Base-by-base conservation (phyloP, 2,888 invertebrate species). In the Thera britannica region DNA sequence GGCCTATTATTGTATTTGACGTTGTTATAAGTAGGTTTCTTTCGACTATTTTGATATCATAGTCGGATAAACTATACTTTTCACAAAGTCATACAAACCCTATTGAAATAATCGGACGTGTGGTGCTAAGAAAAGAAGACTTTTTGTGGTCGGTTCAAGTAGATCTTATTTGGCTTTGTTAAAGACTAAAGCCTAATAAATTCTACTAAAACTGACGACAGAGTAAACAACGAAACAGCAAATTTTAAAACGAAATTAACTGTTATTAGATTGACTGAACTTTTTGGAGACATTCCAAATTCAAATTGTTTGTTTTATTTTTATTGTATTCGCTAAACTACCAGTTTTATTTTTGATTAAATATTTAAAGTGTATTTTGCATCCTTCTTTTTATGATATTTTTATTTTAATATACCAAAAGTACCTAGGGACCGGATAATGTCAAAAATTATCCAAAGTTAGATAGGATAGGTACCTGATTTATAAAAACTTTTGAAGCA, bases 101-200 rank as follows among this genome's bases (percentile, higher is more conserved):
- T 9, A 5, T 46, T 9, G 7, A 8, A 46, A 46, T 2, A 9
- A 9, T 46, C 7, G 1, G 3, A 49, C 2, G 5, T 7, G n/a
- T 56, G 36, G 8, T 3, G 34, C 44, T 8, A 5, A 52, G 35
- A 12, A 35, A 12, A 36, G 34, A 36, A 55, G 46, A 48, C n/a
- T 51, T 69, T 78, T 80, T 79, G 72, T 70, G 60, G 68, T 71
- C 62, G 67, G 69, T 72, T 56, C 82, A 83, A 82, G 86, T 85
- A 85, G 85, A 80, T 79, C 65, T 77, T 78, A 78, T 82, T 76
- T 62, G 74, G 77, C 83, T 85, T 78, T 72, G 72, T 70, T 2
- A 23, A 76, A 79, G 82, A 77, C 77, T 74, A 69, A 69, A 76
- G 76, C 59, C 54, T 38, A 11, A 51, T 66, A 66, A 61, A 57